A percentile compares a stretch with the other conserved stretches of the same genome.
Evolutionary conservation across 2,797 vertebrate genomes (phyloP).

Genomic region (Nyctalus aviator): DNA sequence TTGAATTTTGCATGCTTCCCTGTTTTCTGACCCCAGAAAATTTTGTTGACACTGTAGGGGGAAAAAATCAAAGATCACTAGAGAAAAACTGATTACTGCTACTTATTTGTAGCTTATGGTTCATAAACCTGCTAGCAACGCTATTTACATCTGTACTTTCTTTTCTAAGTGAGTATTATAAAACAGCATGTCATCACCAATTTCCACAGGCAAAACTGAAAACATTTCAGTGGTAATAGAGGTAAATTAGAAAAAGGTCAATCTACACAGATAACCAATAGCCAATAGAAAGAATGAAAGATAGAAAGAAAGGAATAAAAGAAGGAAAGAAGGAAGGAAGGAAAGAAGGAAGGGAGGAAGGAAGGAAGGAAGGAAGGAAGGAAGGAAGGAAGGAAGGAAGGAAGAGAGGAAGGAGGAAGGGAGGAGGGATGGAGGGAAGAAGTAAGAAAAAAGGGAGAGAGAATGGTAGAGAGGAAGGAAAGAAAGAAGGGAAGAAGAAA

Average conservation of each 20-base stretch:
- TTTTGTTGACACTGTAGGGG: not conserved
- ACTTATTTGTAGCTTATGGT: not conserved
- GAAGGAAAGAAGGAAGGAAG: no score
- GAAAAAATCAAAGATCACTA: not conserved
- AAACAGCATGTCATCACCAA: not conserved
- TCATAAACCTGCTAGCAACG: not conserved
- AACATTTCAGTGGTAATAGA: conserved; percentile 24
- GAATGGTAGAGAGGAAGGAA: not conserved
- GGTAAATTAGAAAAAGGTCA: not conserved
- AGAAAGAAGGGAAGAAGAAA: not conserved
- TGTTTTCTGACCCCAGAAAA: not conserved
- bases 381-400: not conserved
- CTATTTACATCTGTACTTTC: not conserved
- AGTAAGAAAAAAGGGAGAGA: not conserved
- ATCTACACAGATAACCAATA: not conserved
- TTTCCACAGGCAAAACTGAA: not conserved
- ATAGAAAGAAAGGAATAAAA: no score
- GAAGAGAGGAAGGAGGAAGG: not conserved
- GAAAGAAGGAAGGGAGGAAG: no score
- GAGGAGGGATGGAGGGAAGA: not conserved
- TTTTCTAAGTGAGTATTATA: not conserved
- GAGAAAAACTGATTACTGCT: conserved; percentile 3
- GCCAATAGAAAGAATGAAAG: no score
- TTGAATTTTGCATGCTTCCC: not conserved
- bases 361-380: no score